These are phyloP conservation scores for Megalonaias nervosa DNA, from an alignment of 1,140 invertebrate species.

Conservation along the genomic window DNA sequence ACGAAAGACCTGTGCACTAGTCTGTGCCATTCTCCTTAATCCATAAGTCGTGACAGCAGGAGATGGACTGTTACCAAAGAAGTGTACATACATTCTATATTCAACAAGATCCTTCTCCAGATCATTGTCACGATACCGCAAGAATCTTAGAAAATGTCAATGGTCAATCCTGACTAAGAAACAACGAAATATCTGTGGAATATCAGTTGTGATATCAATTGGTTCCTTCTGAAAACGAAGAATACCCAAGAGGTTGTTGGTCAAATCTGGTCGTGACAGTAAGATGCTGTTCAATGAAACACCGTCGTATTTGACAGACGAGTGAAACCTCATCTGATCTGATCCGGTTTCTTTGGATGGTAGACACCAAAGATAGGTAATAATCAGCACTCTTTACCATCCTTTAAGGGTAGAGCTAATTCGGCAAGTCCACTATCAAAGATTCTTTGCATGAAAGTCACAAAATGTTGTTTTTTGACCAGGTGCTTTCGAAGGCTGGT, in stretches of 20 bases:
- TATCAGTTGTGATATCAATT: constrained; percentile 30
- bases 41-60: constrained; percentile 23
- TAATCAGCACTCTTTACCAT: constrained; percentile 22
- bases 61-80: constrained; percentile 29
- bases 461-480: constrained; percentile 29
- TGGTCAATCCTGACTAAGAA: constrained; percentile 2
- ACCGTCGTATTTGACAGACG: constrained; percentile 14
- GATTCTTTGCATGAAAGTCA: constrained; percentile 33
- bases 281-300: constrained; percentile 50
- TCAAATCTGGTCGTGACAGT: constrained; percentile 62
- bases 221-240: constrained; percentile 33
- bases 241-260: constrained; percentile 47
- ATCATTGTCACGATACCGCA: constrained; percentile 31
- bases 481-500: constrained; percentile 14
- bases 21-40: constrained; percentile 1
- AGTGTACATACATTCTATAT: constrained; percentile 36
- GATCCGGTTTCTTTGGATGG: too few species aligned
- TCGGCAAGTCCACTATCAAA: constrained; percentile 35
- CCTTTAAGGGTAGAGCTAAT: constrained; percentile 7
- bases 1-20: too few species aligned
- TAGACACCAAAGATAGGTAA: constrained; percentile 30
- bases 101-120: constrained; percentile 2
- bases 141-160: constrained; percentile 12
- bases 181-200: constrained; percentile 22
- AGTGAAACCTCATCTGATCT: constrained; percentile 33